Conservation (phyloP, 2,113 vertebrate genomes). For the Trichomycterus rosablanca region DNA sequence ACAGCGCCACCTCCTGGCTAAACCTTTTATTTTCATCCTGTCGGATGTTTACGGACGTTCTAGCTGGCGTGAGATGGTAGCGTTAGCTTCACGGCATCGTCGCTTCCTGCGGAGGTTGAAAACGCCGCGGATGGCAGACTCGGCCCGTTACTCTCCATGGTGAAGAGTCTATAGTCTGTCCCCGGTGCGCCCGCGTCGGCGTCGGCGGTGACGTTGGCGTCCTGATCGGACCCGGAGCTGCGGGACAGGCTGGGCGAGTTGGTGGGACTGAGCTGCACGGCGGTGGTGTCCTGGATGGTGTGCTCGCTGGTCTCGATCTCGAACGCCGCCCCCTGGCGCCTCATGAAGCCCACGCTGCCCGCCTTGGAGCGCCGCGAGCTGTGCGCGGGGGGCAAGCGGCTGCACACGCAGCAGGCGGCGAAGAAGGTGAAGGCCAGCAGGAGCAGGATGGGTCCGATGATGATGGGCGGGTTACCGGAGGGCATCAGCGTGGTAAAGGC, state of each 20-base stretch:
- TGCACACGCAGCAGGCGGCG: constrained; percentile 82
- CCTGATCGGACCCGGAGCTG: constrained; percentile 71
- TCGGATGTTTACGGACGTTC: background rate
- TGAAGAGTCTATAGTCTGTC: constrained; percentile 59
- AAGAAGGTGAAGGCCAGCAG: constrained; percentile 84
- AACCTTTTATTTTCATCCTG: no score
- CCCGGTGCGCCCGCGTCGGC: constrained; percentile 33
- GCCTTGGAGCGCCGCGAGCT: constrained; percentile 58
- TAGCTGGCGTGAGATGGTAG: constrained; percentile 38
- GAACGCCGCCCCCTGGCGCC: constrained; percentile 73
- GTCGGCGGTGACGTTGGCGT: constrained; percentile 21
- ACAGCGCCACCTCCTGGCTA: no score
- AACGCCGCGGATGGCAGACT: constrained; percentile 47
- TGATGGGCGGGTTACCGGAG: constrained; percentile 78
- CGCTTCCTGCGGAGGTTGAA: constrained; percentile 55
- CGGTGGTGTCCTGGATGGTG: constrained; percentile 90
- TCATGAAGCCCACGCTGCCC: constrained; percentile 67
- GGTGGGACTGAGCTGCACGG: constrained; percentile 88
- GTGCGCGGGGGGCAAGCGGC: constrained; percentile 69
- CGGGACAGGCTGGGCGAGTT: constrained; percentile 79
- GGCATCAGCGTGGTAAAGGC: constrained; percentile 83
- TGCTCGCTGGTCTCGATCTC: constrained; percentile 95
- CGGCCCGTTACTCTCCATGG: constrained; percentile 61
- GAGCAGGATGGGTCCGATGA: constrained; percentile 85
- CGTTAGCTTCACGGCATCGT: constrained; percentile 62